Evolutionary conservation across 2,888 invertebrate genomes (phyloP), one percentile per base, ranked within the genome.

Genomic region (Drosophila tanythrix): DNA sequence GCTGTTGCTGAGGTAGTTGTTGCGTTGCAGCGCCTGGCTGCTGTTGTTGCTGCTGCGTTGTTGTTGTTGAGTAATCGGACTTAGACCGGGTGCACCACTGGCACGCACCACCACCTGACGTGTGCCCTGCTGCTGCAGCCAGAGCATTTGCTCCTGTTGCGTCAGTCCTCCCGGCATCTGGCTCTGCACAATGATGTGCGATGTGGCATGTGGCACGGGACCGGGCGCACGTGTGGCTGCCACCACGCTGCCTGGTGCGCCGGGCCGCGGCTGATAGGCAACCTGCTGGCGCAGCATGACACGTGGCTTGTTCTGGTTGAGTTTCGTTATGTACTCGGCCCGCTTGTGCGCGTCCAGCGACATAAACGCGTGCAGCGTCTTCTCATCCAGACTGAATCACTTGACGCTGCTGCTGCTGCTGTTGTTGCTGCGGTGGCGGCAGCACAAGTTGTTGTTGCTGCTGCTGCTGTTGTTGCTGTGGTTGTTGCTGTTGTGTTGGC

Each of bases 301-400:
- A 55, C 95, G 93, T 61, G 95, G 95, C 74, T 95, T 95, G 78
- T 94, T 94, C 91, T 96, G 96, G 91, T 96, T 96, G 74, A 97
- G 93, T 91, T 96, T 96, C 15, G 96, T 95, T 7, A 97, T 96
- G 81, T 97, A 97, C 92, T 97, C 94, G 2, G 96, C 96, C 48
- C 96, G 94, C 88, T 97, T 97, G 74, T 96, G 95, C 0, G 97
- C 96, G 87, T 97, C 96, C 95, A 96, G 94, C 25, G 97, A 97
- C 90, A 97, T 97, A 53, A 97, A 93, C n/a, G n/a, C n/a, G n/a
- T n/a, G n/a, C n/a, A n/a, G n/a, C 0, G 97, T 97, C 83, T 97
- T 96, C 0, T 96, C 96, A 83, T 97, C 97, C 81, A 97, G 92
- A n/a, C 81, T 97, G 97, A 70, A 97, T 97, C 67, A 96, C 94